Evolutionary conservation across 2,797 vertebrate species (phyloP).

Genomic region (Lagorchestes hirsutus): DNA sequence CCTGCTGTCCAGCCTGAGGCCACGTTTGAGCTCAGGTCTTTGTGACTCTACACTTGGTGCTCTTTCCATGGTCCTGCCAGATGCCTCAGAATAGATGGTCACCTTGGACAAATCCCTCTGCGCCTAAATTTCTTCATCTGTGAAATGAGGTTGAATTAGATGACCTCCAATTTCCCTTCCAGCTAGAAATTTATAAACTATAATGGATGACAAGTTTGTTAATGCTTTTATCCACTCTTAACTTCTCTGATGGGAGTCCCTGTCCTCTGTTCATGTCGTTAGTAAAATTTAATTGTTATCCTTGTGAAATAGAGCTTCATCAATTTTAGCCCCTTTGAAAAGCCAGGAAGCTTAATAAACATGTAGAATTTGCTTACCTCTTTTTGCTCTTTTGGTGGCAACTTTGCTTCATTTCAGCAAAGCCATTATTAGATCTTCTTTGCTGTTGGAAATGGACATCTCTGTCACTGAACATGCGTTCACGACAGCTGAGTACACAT

Average conservation of each 20-base stretch:
- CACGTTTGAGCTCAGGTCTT: neutral
- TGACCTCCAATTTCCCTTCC: neutral
- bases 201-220: neutral
- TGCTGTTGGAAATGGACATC: neutral
- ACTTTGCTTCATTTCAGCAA: neutral
- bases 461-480: neutral
- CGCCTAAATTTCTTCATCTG: neutral
- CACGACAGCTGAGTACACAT: neutral
- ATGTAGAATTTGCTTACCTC: neutral
- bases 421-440: neutral
- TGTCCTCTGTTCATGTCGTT: neutral
- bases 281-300: neutral
- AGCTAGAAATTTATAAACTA: neutral
- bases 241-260: neutral
- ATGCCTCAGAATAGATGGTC: neutral
- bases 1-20: neutral
- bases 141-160: neutral
- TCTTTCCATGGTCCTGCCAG: neutral
- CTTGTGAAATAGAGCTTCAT: neutral
- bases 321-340: neutral
- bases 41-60: neutral
- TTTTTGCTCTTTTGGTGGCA: no score
- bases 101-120: neutral
- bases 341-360: neutral
- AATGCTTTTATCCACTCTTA: neutral